Base-by-base conservation (phyloP, 2,113 vertebrate genomes). In the Barnardius zonarius region DNA sequence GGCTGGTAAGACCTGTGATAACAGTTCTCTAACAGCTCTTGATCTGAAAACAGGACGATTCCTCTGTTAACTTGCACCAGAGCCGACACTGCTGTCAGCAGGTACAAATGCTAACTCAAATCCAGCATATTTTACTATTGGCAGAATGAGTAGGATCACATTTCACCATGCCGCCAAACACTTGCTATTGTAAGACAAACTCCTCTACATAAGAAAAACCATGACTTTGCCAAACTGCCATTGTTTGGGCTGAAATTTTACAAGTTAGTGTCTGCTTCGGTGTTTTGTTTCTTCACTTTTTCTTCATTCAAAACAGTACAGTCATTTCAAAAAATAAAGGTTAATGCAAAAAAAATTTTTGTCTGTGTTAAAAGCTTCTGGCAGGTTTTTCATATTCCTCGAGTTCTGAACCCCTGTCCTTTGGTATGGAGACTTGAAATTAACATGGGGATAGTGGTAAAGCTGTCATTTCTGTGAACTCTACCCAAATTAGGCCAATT, bases 211-310 rank as follows among this genome's bases (percentile, higher is more conserved):
- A 46, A 63, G 43, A 68, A 55, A 95, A 74, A 41, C 54, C 18
- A 41, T 0, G 4, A 43, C 76, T 92, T 33, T 61, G 83, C 80
- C 91, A 95, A 88, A 88, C 17, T 86, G 66, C 66, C 66, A 64
- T 95, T 75, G 69, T 84, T 91, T 81, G 43, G 69, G 69, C 51
- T 82, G 80, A 81, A 92, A 88, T 96, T 83, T 93, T 81, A 67
- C 78, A 93, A 86, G 80, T 81, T 39, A 64, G 20, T 14, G 25
- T 86, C 80, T 92, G 64, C 33, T 90, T 72, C 51, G 30, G 41
- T 43, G 33, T 67, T 96, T 82, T 44, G 52, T 76, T 94, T 80
- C 85, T 90, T 83, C 9, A 16, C 11, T 81, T 93, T 86, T 63
- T 81, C 49, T 59, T 92, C 13, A 84, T 48, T 93, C 61, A 84